A percentile compares a stretch with the other conserved stretches of the same genome.
Conservation (phyloP, 2,888 invertebrate genomes). For the Ferrisia virgata region DNA sequence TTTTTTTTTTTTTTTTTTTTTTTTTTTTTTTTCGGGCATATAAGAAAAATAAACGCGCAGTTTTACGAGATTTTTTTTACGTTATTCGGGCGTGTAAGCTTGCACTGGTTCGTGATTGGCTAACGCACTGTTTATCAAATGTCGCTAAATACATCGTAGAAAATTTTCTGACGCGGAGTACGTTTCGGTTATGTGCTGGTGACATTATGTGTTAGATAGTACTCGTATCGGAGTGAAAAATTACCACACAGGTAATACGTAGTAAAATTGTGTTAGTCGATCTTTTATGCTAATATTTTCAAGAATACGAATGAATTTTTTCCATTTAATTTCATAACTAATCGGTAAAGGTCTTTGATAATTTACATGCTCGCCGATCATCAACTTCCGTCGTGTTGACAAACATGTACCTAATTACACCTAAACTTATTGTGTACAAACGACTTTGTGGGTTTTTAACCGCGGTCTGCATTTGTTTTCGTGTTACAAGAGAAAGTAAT, state of each 20-base stretch:
- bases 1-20: background rate
- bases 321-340: too few relatives aligned
- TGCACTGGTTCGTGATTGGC: background rate
- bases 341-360: background rate
- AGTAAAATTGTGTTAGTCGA: background rate
- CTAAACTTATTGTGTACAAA: background rate
- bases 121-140: background rate
- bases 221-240: background rate
- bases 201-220: background rate
- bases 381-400: background rate
- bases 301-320: background rate
- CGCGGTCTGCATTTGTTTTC: background rate
- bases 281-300: too few relatives aligned
- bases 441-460: constrained; percentile 9
- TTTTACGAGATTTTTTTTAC: background rate
- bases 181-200: background rate
- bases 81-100: background rate
- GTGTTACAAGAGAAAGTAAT: background rate
- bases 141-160: background rate
- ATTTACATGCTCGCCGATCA: background rate
- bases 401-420: constrained; percentile 4
- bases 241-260: background rate
- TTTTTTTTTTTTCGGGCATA: background rate
- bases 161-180: background rate
- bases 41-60: background rate